These are phyloP conservation scores for Microcebus ravelobensis DNA, from an alignment of 2,113 vertebrate genomes.

Conservation along the genomic window DNA sequence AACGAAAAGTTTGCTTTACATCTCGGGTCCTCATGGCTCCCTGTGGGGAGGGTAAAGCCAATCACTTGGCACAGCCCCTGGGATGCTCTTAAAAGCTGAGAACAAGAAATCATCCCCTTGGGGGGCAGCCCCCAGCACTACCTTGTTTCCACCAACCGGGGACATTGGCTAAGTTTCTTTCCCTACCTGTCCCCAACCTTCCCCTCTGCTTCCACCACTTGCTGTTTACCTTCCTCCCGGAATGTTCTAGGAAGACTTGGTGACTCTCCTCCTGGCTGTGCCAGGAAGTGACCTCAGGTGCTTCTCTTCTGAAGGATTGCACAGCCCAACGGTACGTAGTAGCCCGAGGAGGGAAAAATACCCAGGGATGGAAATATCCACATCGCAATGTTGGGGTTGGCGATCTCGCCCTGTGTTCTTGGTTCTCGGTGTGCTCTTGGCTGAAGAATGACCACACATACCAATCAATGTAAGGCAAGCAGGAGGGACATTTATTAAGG, in stretches of 20 bases:
- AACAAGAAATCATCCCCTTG: background rate
- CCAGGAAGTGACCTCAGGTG: too few species aligned
- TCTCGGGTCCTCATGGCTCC: background rate
- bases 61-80: background rate
- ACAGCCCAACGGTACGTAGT: accelerated
- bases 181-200: background rate
- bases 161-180: background rate
- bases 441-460: too few species aligned
- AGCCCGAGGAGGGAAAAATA: too few species aligned
- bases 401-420: too few species aligned
- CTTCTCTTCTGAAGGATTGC: background rate
- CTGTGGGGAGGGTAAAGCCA: background rate
- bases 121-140: background rate
- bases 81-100: background rate
- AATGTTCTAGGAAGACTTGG: background rate
- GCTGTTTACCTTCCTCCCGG: too few species aligned
- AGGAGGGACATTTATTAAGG: too few species aligned
- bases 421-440: too few species aligned
- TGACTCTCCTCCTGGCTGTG: background rate
- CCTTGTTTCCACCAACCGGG: background rate
- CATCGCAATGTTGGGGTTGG: too few species aligned
- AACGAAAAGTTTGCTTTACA: background rate
- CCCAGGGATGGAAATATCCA: background rate
- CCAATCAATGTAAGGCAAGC: too few species aligned
- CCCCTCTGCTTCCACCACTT: too few species aligned